Evolutionary conservation across 2,113 vertebrate species (phyloP), one percentile per base, ranked within the genome.

Genomic region (Uria aalge): DNA sequence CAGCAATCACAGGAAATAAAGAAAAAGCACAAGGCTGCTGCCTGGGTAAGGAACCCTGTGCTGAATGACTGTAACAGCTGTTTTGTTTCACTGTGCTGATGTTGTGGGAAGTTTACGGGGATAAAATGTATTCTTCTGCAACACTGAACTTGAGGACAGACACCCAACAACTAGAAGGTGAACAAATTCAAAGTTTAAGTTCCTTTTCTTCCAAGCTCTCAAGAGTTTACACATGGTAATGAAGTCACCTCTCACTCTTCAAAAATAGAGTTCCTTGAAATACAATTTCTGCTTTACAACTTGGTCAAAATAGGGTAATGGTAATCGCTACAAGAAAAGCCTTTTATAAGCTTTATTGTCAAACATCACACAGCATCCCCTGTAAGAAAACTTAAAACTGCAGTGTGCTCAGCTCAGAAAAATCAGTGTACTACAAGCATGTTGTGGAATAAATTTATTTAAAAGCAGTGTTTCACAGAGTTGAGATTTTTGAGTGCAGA

Each of bases 1-100:
- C 30, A 38, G 41, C 32, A 69, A 29, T 4, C 52, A 43, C 12
- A 18, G 41, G 29, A 75, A 83, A 43, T 38, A 71, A 40, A 81
- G 41, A 45, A 83, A 41, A 62, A 32, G 26, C 3, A 1, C 10
- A 9, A 53, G 4, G 12, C 36, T 1, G 0, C 71, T 24, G 50
- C 3, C 21, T 29, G 26, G 8, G 29, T 79, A 16, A 92, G 17
- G 23, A 67, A 52, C 40, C 8, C 13, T 53, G 23, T 2, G 3
- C 20, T n/a, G 30, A 59, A 17, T 17, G 2, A 48, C 59, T 59
- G 12, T 36, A 56, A 38, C 43, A 52, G 32, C 6, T 36, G 6
- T 30, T 63, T 73, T 23, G 24, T 81, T 81, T 53, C 20, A 8
- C 23, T 73, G 23, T 72, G 45, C 36, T 26, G 12, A 38, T 57